phyloP scores from a whole-genome alignment of 2,888 invertebrate species.

The Eupithecia exiguata region DNA sequence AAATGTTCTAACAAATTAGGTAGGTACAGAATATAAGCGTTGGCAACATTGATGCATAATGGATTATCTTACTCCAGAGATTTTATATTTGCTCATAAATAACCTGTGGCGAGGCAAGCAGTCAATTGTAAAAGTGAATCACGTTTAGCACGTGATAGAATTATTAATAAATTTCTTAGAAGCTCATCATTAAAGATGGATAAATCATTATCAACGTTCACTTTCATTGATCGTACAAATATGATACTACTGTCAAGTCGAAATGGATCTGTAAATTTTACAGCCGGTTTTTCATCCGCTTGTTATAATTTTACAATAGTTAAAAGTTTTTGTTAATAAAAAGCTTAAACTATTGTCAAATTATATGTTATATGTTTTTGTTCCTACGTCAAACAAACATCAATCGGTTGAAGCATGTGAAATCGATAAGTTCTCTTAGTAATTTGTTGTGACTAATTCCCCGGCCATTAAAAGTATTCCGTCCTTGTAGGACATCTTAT shows the following conservation, averaged over 20 bases:
- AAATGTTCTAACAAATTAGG: slow-evolving; percentile 1
- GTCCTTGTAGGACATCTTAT: slow-evolving; percentile 75
- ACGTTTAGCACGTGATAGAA: slow-evolving; percentile 58
- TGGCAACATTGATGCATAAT: slow-evolving; percentile 30
- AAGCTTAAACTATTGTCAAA: too few species aligned
- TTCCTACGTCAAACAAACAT: slow-evolving; percentile 8
- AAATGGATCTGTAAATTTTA: background rate
- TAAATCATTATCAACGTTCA: slow-evolving; percentile 38
- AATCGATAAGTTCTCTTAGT: slow-evolving; percentile 32
- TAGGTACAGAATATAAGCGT: slow-evolving; percentile 19
- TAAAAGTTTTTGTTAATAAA: too few species aligned
- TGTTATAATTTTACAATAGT: too few species aligned
- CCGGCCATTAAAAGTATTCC: slow-evolving; percentile 73
- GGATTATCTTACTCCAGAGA: slow-evolving; percentile 27
- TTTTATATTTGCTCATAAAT: slow-evolving; percentile 44
- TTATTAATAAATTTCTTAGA: slow-evolving; percentile 53
- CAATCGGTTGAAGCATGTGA: background rate
- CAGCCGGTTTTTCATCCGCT: too few species aligned
- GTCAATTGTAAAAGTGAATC: slow-evolving; percentile 45
- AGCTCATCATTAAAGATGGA: slow-evolving; percentile 49
- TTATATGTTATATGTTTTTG: too few species aligned
- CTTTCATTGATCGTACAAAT: slow-evolving; percentile 36
- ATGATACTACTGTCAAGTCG: background rate
- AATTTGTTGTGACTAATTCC: slow-evolving; percentile 77
- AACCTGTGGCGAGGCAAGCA: slow-evolving; percentile 40